Base-by-base conservation (phyloP, 1,140 invertebrate genomes). In the Drosophila obscura region DNA sequence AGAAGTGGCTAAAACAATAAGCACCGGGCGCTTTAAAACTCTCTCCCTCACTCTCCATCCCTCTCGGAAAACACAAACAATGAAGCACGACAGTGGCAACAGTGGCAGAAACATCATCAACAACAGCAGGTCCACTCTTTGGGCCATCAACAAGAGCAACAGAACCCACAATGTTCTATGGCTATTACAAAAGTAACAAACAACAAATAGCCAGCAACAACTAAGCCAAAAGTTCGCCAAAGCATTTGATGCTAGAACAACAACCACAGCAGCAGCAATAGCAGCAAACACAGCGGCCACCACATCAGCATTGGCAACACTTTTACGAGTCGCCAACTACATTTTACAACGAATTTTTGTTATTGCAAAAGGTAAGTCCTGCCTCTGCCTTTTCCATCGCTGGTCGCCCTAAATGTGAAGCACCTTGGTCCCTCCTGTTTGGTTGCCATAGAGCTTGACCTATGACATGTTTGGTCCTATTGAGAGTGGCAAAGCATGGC, bases 281-380 rank as follows among this genome's bases (percentile, higher is more conserved):
- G 26, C 53, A 76, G 64, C 76, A 63, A 24, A 58, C 63, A 26
- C 43, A 45, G 5, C 53, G 16, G 4, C 9, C n/a, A 22, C 73
- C 62, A 31, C 61, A 75, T 51, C 62, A 50, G 50, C 71, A 87
- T 78, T 73, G 74, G 78, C 82, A 87, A 73, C 82, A 87, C 65
- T 85, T 85, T 87, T 75, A 82, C 82, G 82, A 85, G 78, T 87
- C 65, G 74, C 71, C 69, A 87, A 82, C 82, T 75, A 87, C 75
- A 69, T 75, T 81, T 85, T 85, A 81, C 82, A 85, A 87, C 82
- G 82, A 87, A 87, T 82, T 85, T 85, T 87, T 80, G 81, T 78
- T 82, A 87, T 78, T 87, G 66, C 78, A 87, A 46, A 65, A 87
- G 82, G 82, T 85, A 82, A 85, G 82, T 65, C 57, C 50, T 41